Base-by-base conservation (phyloP, 2,888 invertebrate species). In the Coenonympha arcania region DNA sequence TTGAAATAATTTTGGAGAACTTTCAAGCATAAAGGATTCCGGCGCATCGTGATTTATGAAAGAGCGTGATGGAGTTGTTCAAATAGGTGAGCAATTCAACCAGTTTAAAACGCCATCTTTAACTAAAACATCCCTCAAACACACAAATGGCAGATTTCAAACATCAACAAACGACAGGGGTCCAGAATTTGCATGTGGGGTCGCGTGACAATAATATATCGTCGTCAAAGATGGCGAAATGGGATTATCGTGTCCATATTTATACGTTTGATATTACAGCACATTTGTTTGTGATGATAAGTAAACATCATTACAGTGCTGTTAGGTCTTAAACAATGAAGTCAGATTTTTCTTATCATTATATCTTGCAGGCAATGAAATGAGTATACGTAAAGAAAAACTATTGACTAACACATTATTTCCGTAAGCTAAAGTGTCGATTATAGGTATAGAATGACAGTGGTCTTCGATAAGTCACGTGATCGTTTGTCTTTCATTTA, bases 101-200 rank as follows among this genome's bases (percentile, higher is more conserved):
- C 15, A 39, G 4, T 13, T 18, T 41, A 20, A n/a, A 48, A 37
- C 41, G 36, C 44, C 44, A 48, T 44, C 48, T 47, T n/a, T 44
- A 43, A 50, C 33, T 28, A 50, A 45, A 39, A 44, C 50, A 53
- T 56, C 53, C 43, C 44, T 56, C 55, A 53, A 48, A 50, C 42
- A 54, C 45, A 52, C 49, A 54, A 49, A 48, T 48, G 50, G 43
- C 42, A 46, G 53, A 31, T 50, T 47, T 54, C 50, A 50, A 48
- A 54, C 45, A 54, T 54, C 54, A 42, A 52, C 45, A 44, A 48
- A 55, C 45, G 52, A 50, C 54, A 43, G 48, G 55, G 54, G 52
- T 53, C 54, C 54, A 55, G 47, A 43, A 64, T 65, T 65, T 64
- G 65, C 65, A 64, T 64, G 59, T 57, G 55, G 58, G 57, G 58